Percentiles rank a stretch among this genome's conserved stretches.
These are phyloP conservation scores for Sicus ferrugineus DNA, from an alignment of 2,888 invertebrate species.

Conservation along the genomic window DNA sequence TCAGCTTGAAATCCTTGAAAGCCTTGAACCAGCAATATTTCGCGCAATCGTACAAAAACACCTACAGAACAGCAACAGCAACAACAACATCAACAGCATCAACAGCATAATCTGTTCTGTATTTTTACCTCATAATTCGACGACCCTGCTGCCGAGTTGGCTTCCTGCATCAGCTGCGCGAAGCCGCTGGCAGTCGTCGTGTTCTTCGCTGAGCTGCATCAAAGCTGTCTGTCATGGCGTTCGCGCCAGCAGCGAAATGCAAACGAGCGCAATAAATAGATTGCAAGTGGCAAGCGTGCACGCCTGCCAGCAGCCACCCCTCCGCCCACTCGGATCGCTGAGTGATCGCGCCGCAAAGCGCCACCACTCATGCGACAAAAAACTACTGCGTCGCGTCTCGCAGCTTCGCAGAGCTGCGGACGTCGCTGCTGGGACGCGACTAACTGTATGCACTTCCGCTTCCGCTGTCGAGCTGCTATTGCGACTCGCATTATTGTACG, in stretches of 20 bases:
- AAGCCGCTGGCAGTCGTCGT: background rate
- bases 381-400: background rate
- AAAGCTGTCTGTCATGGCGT: constrained; percentile 8
- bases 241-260: constrained; percentile 15
- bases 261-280: constrained; percentile 22
- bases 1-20: no score
- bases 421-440: background rate
- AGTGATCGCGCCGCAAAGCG: no score
- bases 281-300: constrained; percentile 6
- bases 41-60: no score
- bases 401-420: background rate
- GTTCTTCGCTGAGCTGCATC: background rate
- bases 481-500: background rate
- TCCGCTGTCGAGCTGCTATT: background rate
- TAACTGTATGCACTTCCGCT: constrained; percentile 22
- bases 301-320: background rate
- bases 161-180: background rate
- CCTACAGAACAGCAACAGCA: no score
- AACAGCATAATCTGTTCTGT: no score
- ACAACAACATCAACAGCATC: no score
- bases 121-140: background rate
- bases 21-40: no score
- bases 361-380: background rate
- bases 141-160: background rate
- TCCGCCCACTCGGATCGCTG: background rate